Conservation (phyloP, 2,888 invertebrate genomes). For the Clusia tigrina region DNA sequence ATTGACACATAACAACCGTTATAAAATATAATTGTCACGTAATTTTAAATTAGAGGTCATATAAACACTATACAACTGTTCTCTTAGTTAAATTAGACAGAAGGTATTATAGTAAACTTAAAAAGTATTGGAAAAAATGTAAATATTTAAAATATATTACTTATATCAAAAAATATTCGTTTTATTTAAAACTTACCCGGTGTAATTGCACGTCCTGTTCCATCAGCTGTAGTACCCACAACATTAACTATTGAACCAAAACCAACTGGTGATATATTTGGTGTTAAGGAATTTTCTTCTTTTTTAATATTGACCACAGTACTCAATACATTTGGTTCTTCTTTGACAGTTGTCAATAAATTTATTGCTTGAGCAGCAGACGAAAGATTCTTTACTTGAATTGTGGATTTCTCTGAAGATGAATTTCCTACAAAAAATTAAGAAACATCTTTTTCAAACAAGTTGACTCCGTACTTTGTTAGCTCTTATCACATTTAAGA, state of each 20-base stretch:
- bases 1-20: no score
- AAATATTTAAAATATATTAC: no score
- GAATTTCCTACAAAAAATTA: constrained; percentile 25
- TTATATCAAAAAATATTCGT: no score
- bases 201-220: constrained; percentile 31
- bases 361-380: constrained; percentile 18
- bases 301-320: constrained; percentile 54
- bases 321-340: constrained; percentile 50
- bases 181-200: constrained; percentile 36
- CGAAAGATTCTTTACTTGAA: constrained; percentile 31
- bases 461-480: no score
- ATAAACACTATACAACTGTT: constrained; percentile 4
- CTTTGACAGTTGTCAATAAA: constrained; percentile 38
- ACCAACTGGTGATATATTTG: constrained; percentile 58
- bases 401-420: constrained; percentile 28
- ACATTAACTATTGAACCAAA: constrained; percentile 51
- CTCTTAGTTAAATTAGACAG: no score
- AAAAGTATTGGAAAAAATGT: no score
- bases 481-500: no score
- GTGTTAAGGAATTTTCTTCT: constrained; percentile 50
- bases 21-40: no score
- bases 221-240: constrained; percentile 35
- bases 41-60: constrained; percentile 20
- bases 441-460: constrained; percentile 5
- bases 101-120: no score